These are phyloP conservation scores for Calliopsis andreniformis DNA, from an alignment of 1,140 invertebrate species.

Conservation along the genomic window DNA sequence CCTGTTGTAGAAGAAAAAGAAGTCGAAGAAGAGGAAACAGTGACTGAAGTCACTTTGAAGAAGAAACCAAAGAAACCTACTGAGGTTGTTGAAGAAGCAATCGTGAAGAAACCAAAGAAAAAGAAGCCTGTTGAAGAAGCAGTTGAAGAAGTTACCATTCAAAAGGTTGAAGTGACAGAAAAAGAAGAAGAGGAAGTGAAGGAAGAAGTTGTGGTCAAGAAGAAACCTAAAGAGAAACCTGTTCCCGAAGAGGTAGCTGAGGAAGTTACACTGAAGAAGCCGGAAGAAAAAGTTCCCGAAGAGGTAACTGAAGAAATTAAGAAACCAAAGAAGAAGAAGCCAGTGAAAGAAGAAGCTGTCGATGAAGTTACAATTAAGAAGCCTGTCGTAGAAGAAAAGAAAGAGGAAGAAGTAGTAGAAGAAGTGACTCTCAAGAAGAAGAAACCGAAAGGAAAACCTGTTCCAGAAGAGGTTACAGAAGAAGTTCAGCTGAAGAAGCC, in stretches of 20 bases:
- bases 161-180: constrained; percentile 66
- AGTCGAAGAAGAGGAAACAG: constrained; percentile 63
- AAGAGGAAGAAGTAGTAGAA: constrained; percentile 62
- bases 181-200: constrained; percentile 76
- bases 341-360: constrained; percentile 49
- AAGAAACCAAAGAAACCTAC: constrained; percentile 64
- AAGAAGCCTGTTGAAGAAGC: constrained; percentile 64
- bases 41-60: constrained; percentile 67
- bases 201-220: constrained; percentile 69
- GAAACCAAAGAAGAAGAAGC: constrained; percentile 71
- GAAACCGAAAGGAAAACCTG: constrained; percentile 79
- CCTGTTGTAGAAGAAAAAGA: constrained; percentile 67
- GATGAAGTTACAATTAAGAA: constrained; percentile 75
- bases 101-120: constrained; percentile 71
- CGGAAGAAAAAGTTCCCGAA: constrained; percentile 62
- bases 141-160: constrained; percentile 71
- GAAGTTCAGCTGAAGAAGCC: constrained; percentile 75
- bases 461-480: constrained; percentile 70
- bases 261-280: constrained; percentile 67
- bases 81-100: constrained; percentile 69
- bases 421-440: constrained; percentile 70
- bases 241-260: constrained; percentile 67
- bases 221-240: constrained; percentile 71
- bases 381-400: constrained; percentile 52
- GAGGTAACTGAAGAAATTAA: constrained; percentile 64